Percentiles rank a stretch among this genome's conserved stretches.
Evolutionary conservation across 2,888 invertebrate genomes (phyloP).

Genomic region (Hirudinaria manillensis): DNA sequence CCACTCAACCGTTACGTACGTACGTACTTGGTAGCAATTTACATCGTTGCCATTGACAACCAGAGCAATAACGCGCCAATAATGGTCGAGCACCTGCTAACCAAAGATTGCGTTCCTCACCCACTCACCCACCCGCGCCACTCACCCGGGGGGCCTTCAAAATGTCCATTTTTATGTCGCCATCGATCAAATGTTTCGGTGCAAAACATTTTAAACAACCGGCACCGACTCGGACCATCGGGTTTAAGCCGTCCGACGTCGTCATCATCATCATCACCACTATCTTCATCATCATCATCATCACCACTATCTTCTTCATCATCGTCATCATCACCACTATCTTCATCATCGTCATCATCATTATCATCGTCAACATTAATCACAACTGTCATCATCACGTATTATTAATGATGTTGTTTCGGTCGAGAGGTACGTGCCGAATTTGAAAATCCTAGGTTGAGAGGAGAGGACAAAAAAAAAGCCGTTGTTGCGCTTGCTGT

Average conservation of each 20-base stretch:
- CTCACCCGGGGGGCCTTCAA: neutral
- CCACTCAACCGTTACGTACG: neutral
- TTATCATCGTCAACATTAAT: slow-evolving; percentile 1
- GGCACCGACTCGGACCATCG: too few relatives aligned
- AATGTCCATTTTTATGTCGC: too few relatives aligned
- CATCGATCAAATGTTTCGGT: too few relatives aligned
- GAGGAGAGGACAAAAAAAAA: too few relatives aligned
- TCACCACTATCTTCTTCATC: neutral
- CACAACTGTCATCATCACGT: neutral
- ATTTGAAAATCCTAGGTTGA: neutral
- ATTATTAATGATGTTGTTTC: neutral
- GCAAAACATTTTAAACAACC: too few relatives aligned
- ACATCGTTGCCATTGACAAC: too few relatives aligned
- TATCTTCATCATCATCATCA: neutral
- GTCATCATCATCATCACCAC: slow-evolving; percentile 3
- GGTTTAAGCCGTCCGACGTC: neutral
- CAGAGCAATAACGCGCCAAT: too few relatives aligned
- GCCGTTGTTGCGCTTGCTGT: too few relatives aligned
- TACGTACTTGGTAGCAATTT: too few relatives aligned
- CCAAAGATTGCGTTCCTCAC: too few relatives aligned
- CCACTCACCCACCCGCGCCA: neutral
- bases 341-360: neutral
- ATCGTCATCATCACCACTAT: neutral
- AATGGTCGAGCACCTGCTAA: too few relatives aligned
- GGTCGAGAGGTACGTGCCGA: neutral